phyloP scores from a whole-genome alignment of 2,797 vertebrate species.

The Limosa lapponica region DNA sequence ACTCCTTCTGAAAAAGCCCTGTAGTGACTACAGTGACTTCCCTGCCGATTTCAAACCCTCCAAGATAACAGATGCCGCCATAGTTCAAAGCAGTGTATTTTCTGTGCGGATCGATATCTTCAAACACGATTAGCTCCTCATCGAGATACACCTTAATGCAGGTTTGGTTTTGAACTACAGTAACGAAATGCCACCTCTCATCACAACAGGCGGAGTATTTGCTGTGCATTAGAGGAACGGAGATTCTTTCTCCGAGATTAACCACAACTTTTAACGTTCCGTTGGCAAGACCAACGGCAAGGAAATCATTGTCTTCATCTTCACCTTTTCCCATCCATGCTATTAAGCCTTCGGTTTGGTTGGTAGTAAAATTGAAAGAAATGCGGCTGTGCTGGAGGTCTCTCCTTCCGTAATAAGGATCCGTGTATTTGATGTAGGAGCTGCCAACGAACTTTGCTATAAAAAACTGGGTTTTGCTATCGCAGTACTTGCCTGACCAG shows the following conservation, averaged over 20 bases:
- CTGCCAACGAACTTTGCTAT: conserved; percentile 81
- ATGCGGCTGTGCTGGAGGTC: conserved; percentile 79
- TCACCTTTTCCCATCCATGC: conserved; percentile 86
- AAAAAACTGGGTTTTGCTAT: conserved; percentile 72
- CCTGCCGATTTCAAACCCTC: conserved; percentile 85
- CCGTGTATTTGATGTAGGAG: conserved; percentile 86
- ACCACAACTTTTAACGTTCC: conserved; percentile 82
- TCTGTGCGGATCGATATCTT: conserved; percentile 85
- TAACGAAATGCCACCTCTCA: conserved; percentile 80
- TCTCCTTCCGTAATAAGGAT: conserved; percentile 78
- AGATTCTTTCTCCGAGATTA: conserved; percentile 86
- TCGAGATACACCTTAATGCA: conserved; percentile 81
- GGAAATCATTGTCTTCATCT: conserved; percentile 86
- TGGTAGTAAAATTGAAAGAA: conserved; percentile 82
- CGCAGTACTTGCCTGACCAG: conserved; percentile 82
- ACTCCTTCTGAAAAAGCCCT: conserved; percentile 83
- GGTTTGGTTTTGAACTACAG: conserved; percentile 81
- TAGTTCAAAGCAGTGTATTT: conserved; percentile 87
- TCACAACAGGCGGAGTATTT: conserved; percentile 76
- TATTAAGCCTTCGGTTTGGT: conserved; percentile 79
- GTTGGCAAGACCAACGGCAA: conserved; percentile 83
- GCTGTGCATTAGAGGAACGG: conserved; percentile 71
- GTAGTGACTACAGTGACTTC: conserved; percentile 79
- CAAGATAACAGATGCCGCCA: conserved; percentile 83
- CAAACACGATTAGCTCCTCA: conserved; percentile 72